Base-by-base conservation (phyloP, 2,888 invertebrate genomes). In the Myopa testacea region DNA sequence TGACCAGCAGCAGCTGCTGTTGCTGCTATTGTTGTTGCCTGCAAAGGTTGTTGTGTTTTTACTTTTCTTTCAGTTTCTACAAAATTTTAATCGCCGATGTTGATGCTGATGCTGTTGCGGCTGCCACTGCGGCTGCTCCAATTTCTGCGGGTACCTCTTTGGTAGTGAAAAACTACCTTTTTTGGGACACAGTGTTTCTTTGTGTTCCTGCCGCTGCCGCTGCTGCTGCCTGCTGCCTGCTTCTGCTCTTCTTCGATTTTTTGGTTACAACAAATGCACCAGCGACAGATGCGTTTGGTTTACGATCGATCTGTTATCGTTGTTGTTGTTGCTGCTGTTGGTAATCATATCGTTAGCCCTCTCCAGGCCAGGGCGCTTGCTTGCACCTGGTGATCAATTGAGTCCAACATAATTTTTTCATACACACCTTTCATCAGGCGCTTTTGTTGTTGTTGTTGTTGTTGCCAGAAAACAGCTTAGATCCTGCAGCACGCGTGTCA, bases 361-460 rank as follows among this genome's bases (percentile, higher is more conserved):
- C 63, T 14, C 10, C 16, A 4, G 26, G 62, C n/a, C 65, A 16
- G 65, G 65, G 65, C 38, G 55, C 34, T 69, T n/a, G 14, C 80
- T 86, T 86, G 86, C 86, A 86, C 86, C 86, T 86, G 86, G 86
- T 84, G 84, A 83, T 84, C 84, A 84, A 86, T 84, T 86, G 84
- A 83, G 84, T 37, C 72, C 7, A 16, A n/a, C 62, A 52, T 65
- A 65, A 65, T 38, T 50, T 67, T 77, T 58, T 62, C 55, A 58
- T 8, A 26, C n/a, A 73, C 58, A 68, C 38, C 34, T 52, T 19
- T 37, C 26, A 52, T 55, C 34, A 12, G 55, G 19, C 4, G 77
- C 78, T 77, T 76, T 74, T 63, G 58, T 76, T n/a, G 45, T 74
- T 60, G 60, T 62, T 75, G 12, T 77, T 78, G 40, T 77, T 78